Conservation (phyloP, 2,113 vertebrate genomes). For the Anseranas semipalmata region DNA sequence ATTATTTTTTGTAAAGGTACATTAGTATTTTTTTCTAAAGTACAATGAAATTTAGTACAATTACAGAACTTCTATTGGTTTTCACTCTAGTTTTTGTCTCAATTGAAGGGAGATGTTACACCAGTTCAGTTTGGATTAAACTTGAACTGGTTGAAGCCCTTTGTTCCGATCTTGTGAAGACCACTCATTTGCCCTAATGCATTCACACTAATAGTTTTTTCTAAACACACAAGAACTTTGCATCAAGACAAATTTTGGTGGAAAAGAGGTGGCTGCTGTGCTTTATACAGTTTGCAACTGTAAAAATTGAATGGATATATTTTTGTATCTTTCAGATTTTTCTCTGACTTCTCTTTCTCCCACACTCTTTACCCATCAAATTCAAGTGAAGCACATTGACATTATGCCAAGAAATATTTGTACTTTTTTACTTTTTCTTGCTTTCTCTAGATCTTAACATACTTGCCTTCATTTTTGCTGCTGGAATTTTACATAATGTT, state of each 20-base stretch:
- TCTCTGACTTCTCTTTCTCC: constrained; percentile 40
- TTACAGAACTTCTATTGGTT: background rate
- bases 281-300: background rate
- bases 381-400: constrained; percentile 6
- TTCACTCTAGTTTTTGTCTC: background rate
- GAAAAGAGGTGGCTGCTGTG: background rate
- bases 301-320: constrained; percentile 1
- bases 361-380: constrained; percentile 43
- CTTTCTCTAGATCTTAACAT: constrained; percentile 43
- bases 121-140: background rate
- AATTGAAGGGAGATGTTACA: background rate
- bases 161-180: background rate
- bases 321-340: background rate
- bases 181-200: background rate
- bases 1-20: background rate
- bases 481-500: constrained; percentile 7
- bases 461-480: constrained; percentile 2
- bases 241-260: background rate
- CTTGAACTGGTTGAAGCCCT: background rate
- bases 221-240: fast-evolving
- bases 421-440: constrained; percentile 26
- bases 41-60: background rate
- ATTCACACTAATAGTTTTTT: background rate
- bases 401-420: constrained; percentile 47
- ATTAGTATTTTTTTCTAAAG: background rate